phyloP scores from a whole-genome alignment of 1,140 invertebrate species.

The Microplitis demolitor region DNA sequence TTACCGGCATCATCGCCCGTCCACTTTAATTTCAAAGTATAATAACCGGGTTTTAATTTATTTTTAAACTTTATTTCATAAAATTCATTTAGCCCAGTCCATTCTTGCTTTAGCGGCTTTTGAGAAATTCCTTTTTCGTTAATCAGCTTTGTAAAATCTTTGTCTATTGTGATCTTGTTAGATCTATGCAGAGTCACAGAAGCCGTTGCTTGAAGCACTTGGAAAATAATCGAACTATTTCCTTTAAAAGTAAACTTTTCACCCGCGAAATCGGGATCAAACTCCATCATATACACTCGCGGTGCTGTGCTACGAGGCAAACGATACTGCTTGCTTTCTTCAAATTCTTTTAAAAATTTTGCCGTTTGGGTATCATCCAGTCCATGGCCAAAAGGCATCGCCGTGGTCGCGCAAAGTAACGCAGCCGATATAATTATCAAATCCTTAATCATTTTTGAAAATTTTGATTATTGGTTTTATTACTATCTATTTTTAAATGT shows the following conservation, averaged over 20 bases:
- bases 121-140: not conserved
- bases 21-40: conserved; percentile 21
- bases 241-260: conserved; percentile 31
- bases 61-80: conserved; percentile 15
- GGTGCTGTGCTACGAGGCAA: conserved; percentile 27
- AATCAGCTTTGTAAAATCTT: conserved; percentile 20
- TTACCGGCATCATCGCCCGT: not conserved
- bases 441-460: not conserved
- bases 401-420: not conserved
- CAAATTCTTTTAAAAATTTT: not conserved
- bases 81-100: conserved; percentile 12
- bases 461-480: too few relatives aligned
- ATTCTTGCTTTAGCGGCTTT: conserved; percentile 10
- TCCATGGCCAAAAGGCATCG: not conserved
- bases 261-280: conserved; percentile 26
- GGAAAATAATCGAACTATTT: conserved; percentile 13
- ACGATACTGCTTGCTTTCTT: conserved; percentile 8
- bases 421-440: not conserved
- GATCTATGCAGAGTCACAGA: conserved; percentile 24
- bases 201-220: conserved; percentile 16
- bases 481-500: too few relatives aligned
- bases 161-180: conserved; percentile 16
- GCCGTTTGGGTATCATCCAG: not conserved
- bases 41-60: conserved; percentile 12
- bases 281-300: conserved; percentile 18